Percentiles rank a stretch among this genome's conserved stretches.
phyloP scores from a whole-genome alignment of 2,888 invertebrate genomes.

The Thysanoteuthis rhombus region DNA sequence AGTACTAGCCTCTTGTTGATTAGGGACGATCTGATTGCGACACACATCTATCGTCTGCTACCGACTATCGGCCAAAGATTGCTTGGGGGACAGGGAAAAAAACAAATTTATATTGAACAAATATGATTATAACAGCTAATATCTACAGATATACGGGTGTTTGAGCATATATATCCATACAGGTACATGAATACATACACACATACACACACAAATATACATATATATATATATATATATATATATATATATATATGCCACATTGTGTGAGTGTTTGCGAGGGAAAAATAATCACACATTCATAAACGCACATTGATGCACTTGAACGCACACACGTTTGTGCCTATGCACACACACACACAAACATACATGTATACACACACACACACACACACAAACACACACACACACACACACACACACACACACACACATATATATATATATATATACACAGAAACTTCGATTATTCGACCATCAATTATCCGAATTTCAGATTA shows the following conservation, averaged over 20 bases:
- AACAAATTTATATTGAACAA: background rate
- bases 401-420: no score
- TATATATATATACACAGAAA: background rate
- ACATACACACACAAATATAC: background rate
- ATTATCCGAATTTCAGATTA: no score
- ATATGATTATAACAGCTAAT: no score
- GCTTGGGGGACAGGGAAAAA: background rate
- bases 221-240: background rate
- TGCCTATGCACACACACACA: no score
- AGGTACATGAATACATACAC: conserved; percentile 17
- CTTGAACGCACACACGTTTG: no score
- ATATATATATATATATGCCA: background rate
- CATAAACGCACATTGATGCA: no score
- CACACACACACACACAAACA: no score
- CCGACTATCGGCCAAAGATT: background rate
- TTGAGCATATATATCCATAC: background rate
- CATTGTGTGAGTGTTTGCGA: no score
- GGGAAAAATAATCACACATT: no score
- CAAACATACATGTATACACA: no score
- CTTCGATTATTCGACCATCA: no score
- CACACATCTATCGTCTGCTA: background rate
- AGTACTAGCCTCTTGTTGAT: background rate
- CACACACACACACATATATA: background rate
- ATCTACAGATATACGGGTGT: background rate
- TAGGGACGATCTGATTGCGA: background rate